A percentile compares a stretch with the other conserved stretches of the same genome.
These are phyloP conservation scores for Odontocolon sp. DNA, from an alignment of 2,888 invertebrate genomes.

Conservation along the genomic window DNA sequence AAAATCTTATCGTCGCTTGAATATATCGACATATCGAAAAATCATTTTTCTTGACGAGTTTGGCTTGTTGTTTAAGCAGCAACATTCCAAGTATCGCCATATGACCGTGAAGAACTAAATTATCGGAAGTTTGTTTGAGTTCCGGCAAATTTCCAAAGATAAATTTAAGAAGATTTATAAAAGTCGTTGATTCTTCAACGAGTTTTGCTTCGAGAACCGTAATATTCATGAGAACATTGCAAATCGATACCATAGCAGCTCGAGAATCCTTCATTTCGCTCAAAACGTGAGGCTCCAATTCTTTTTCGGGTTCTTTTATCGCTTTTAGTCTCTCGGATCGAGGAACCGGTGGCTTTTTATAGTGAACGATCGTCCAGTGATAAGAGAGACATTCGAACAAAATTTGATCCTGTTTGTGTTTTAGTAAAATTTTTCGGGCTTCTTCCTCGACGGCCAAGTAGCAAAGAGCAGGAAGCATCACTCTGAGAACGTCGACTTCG, in stretches of 20 bases:
- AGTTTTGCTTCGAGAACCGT: slow-evolving; percentile 93
- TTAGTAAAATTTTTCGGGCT: slow-evolving; percentile 89
- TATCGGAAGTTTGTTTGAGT: slow-evolving; percentile 91
- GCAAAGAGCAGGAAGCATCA: slow-evolving; percentile 94
- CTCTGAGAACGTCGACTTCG: slow-evolving; percentile 88
- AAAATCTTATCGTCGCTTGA: slow-evolving; percentile 93
- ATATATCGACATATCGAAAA: slow-evolving; percentile 94
- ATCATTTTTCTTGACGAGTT: slow-evolving; percentile 92
- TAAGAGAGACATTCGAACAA: slow-evolving; percentile 90
- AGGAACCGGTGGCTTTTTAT: slow-evolving; percentile 91
- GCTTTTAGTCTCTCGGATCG: slow-evolving; percentile 90
- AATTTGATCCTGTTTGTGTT: slow-evolving; percentile 90
- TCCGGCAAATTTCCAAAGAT: slow-evolving; percentile 93
- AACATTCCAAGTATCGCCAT: slow-evolving; percentile 91
- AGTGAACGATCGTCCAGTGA: slow-evolving; percentile 94
- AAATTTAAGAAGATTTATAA: slow-evolving; percentile 91
- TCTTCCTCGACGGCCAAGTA: slow-evolving; percentile 96
- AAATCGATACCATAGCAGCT: slow-evolving; percentile 92
- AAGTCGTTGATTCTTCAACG: slow-evolving; percentile 89
- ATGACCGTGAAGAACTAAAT: slow-evolving; percentile 93
- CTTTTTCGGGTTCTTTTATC: slow-evolving; percentile 88
- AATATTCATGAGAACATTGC: slow-evolving; percentile 96
- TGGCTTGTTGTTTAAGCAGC: slow-evolving; percentile 91
- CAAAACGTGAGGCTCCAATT: slow-evolving; percentile 87
- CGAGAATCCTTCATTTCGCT: slow-evolving; percentile 93